Base-by-base conservation (phyloP, 2,797 vertebrate species). In the Fistularia tabacaria region DNA sequence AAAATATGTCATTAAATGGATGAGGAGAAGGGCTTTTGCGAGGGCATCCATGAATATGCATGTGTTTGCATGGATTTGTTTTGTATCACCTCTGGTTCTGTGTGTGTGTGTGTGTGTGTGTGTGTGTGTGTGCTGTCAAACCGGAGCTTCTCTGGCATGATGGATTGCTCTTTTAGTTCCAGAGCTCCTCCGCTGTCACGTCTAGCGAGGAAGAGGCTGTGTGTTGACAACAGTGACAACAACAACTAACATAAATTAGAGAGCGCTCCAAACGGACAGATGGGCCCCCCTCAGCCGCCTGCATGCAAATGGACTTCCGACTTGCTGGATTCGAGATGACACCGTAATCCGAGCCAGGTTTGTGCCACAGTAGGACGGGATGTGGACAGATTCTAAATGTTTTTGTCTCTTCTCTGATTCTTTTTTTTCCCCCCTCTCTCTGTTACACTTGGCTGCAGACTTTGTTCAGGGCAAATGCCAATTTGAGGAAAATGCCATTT, bases 141-240 rank as follows among this genome's bases (percentile, higher is more conserved):
- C 71, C 51, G 57, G 54, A 76, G 58, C 66, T 76, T 69, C 74
- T 73, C 74, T 75, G 55, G 67, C 66, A 89, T 90, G 87, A 90
- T 89, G 79, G 83, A 90, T 90, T 87, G 69, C 89, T 83, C 66
- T 77, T 74, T 73, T 73, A 81, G 78, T 80, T 87, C 85, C 84
- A 88, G 76, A 73, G 59, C 77, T 80, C 70, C 62, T 84, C 77
- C 40, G 60, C 85, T 84, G 81, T 87, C 82, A 81, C 59, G 66
- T 77, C 57, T 58, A 51, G 41, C 78, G 75, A 73, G 54, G 62
- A 56, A 58, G 54, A 51, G 44, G 15, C 42, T 66, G 69, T 58
- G 73, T 64, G 66, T 54, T 68, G 64, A 82, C 70, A 79, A 55
- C 51, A 51, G 59, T 73, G 79, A 80, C 78, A 80, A 69, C 80